Evolutionary conservation across 2,888 invertebrate genomes (phyloP), one percentile per base, ranked within the genome.

Genomic region (Caenorhabditis macrosperma): DNA sequence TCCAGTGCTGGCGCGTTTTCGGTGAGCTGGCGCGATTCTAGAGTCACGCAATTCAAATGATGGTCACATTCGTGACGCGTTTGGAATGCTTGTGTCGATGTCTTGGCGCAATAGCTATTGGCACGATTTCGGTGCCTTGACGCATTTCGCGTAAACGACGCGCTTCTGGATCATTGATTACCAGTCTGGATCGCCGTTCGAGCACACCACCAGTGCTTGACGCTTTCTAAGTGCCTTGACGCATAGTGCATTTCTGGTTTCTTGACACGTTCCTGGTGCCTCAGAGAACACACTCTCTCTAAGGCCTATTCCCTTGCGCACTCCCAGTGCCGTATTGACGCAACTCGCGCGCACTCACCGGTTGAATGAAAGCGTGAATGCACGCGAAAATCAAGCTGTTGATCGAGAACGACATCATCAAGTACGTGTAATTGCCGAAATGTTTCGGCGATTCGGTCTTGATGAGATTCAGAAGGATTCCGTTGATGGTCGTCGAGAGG

Each of bases 341-440:
- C n/a, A n/a, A n/a, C n/a, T n/a, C n/a, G n/a, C 46, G 3, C 12
- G 22, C 1, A 75, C 68, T 41, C 4, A 77, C 76, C 63, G 76
- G 76, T 30, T 77, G 76, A 9, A 77, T 46, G 41, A 77, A 77
- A 24, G 76, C 76, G 52, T 77, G 76, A 30, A 61, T 63, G 2
- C 38, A n/a, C 2, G 76, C 76, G n/a, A 77, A 77, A 57, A 77
- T 24, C 48, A 67, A 33, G 41, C 76, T 77, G 30, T 77, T 77
- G 17, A 77, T 57, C 1, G 76, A 55, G 24, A 77, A 77, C 7
- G 68, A 26, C 61, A 69, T 77, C 76, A 77, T 69, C 22, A 77
- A 20, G 20, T 77, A 68, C 24, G 63, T 61, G 44, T 77, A 77
- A 20, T 77, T 77, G 2, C 76, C 76, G 15, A 77, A 77, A 38